Evolutionary conservation across 1,140 invertebrate species (phyloP).

Genomic region (Chymomyza costata): DNA sequence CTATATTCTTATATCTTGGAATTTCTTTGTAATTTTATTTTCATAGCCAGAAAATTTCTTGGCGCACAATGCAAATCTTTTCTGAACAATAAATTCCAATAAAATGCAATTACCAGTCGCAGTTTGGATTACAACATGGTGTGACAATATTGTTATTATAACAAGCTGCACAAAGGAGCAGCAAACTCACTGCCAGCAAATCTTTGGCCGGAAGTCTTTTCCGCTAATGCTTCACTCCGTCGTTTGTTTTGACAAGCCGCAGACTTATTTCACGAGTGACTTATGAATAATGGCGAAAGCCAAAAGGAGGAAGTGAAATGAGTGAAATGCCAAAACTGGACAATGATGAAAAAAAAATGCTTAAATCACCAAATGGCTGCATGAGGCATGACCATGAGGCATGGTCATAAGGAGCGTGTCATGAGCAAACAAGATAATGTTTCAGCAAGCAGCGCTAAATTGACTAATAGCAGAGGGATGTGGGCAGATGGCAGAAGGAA

Average conservation of each 20-base stretch:
- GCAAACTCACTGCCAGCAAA: constrained; percentile 5
- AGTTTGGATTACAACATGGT: constrained; percentile 10
- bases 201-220: constrained; percentile 31
- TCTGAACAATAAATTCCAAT: constrained; percentile 42
- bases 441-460: constrained; percentile 63
- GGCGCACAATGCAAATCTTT: no score
- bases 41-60: no score
- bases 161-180: constrained; percentile 30
- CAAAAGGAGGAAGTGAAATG: constrained; percentile 9
- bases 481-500: constrained; percentile 4
- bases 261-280: constrained; percentile 46
- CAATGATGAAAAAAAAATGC: constrained; percentile 29
- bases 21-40: no score
- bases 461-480: constrained; percentile 40
- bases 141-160: constrained; percentile 17
- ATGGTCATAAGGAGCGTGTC: constrained; percentile 46
- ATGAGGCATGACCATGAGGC: constrained; percentile 18
- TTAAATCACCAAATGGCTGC: constrained; percentile 11
- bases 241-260: constrained; percentile 43
- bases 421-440: constrained; percentile 72
- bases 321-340: constrained; percentile 38
- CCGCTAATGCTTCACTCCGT: constrained; percentile 47
- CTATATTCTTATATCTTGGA: no score
- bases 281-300: constrained; percentile 13
- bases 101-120: constrained; percentile 58